Evolutionary conservation across 2,888 invertebrate species (phyloP).

Genomic region (Leptodirus hochenwartii): DNA sequence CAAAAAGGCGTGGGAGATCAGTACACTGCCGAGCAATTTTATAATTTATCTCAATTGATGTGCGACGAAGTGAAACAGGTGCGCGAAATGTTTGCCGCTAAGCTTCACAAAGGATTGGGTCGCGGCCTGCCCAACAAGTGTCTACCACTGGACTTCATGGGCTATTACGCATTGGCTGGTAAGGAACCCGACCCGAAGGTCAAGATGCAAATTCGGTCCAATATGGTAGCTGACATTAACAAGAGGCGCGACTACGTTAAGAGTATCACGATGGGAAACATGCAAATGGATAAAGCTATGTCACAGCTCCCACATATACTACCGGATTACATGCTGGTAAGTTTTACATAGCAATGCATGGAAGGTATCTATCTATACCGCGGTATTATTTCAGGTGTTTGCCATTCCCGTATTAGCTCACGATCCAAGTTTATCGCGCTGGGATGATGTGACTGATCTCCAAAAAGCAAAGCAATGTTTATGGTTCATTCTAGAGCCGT

Average conservation of each 20-base stretch:
- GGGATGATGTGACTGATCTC: conserved; percentile 60
- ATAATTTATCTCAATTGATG: conserved; percentile 81
- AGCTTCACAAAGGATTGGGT: conserved; percentile 76
- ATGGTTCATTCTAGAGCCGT: conserved; percentile 87
- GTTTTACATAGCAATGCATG: conserved; percentile 1
- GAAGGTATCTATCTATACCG: too few species aligned
- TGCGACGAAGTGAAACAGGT: conserved; percentile 74
- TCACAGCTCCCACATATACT: conserved; percentile 71
- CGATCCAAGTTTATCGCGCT: conserved; percentile 63
- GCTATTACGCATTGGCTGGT: conserved; percentile 81
- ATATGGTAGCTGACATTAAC: conserved; percentile 73
- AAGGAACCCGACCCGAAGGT: conserved; percentile 71
- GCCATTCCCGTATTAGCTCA: conserved; percentile 88
- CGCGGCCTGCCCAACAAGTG: conserved; percentile 77
- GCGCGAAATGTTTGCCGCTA: conserved; percentile 68
- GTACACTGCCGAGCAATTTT: conserved; percentile 87
- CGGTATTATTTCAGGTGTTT: too few species aligned
- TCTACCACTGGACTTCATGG: conserved; percentile 92
- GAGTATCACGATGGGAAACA: conserved; percentile 53
- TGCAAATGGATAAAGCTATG: conserved; percentile 45
- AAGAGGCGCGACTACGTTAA: conserved; percentile 84
- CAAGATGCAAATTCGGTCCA: conserved; percentile 49
- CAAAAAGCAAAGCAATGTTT: conserved; percentile 69
- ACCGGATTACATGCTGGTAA: conserved; percentile 90
- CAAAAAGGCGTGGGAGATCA: conserved; percentile 93